Conservation (phyloP, 2,797 vertebrate genomes). For the Pyrrhura leucotis region DNA sequence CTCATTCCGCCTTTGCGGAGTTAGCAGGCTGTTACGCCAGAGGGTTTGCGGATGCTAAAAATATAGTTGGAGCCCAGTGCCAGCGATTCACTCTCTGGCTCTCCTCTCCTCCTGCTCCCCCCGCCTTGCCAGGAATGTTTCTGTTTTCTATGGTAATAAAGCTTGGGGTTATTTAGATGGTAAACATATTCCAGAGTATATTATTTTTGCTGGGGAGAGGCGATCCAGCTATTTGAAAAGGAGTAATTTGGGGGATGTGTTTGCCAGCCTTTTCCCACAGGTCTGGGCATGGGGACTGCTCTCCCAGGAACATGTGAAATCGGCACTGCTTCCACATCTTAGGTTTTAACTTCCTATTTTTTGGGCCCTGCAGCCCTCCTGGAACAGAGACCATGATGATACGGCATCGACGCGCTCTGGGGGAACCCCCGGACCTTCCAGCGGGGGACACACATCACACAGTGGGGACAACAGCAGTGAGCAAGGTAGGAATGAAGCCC, state of each 20-base stretch:
- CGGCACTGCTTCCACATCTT: neutral
- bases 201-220: slow-evolving; percentile 16
- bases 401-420: slow-evolving; percentile 96
- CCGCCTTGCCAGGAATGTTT: slow-evolving; percentile 58
- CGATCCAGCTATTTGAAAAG: neutral
- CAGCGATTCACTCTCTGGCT: slow-evolving; percentile 11
- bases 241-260: neutral
- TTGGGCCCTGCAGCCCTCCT: slow-evolving; percentile 86
- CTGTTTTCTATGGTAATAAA: slow-evolving; percentile 74
- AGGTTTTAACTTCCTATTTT: neutral
- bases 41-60: slow-evolving; percentile 66
- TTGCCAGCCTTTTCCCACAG: rapidly evolving
- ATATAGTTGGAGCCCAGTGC: slow-evolving; percentile 52
- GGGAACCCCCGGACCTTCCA: slow-evolving; percentile 96
- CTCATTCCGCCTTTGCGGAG: slow-evolving; percentile 42
- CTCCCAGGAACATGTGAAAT: rapidly evolving
- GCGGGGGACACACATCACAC: slow-evolving; percentile 97
- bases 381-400: slow-evolving; percentile 99
- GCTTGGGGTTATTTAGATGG: slow-evolving; percentile 55
- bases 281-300: neutral
- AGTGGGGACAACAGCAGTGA: slow-evolving; percentile 99
- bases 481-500: slow-evolving; percentile 88
- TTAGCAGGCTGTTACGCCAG: slow-evolving; percentile 32
- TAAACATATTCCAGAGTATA: slow-evolving; percentile 10
- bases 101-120: neutral